Evolutionary conservation across 2,888 invertebrate species (phyloP), one percentile per base, ranked within the genome.

Genomic region (Caenorhabditis sulstoni): DNA sequence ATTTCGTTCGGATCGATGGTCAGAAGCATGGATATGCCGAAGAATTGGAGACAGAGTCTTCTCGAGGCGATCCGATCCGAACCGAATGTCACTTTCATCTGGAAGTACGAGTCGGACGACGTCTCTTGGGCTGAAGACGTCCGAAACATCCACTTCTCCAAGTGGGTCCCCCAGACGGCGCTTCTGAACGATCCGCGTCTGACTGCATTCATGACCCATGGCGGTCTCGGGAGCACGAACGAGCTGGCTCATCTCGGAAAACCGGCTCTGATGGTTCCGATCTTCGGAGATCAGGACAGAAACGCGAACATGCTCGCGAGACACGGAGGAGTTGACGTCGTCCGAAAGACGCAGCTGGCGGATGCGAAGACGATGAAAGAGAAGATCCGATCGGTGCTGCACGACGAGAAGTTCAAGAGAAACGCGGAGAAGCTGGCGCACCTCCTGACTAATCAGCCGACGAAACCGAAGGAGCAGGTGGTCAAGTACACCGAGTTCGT

Each of bases 121-220:
- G 39, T 45, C 0, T 44, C 57, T 9, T 77, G 55, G 22, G 70
- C 78, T 2, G 37, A 53, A 12, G 47, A 49, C 18, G 47, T 55
- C 11, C n/a, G 18, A 3, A 80, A 80, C 47, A 20, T 80, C 29
- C n/a, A 61, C 44, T 71, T 80, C 23, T 49, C 59, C 1, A 59
- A 70, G 52, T 80, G 79, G 79, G 61, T 76, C 22, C 79, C 79
- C 7, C 79, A 80, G 50, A 50, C 59, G 18, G 58, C 47, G n/a
- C 23, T 68, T 59, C 44, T 45, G 59, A 73, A 44, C 18, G 75
- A 79, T 37, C 7, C n/a, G 14, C 53, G 79, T 1, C 12, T 80
- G 0, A 52, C 66, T 2, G 70, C 66, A 9, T 80, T 80, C 53
- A 44, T 80, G 39, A 80, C 76, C 23, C 76, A 80, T 47, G 80